Evolutionary conservation across 2,797 vertebrate genomes (phyloP).

Genomic region (Microctenopoma steveboyesi): DNA sequence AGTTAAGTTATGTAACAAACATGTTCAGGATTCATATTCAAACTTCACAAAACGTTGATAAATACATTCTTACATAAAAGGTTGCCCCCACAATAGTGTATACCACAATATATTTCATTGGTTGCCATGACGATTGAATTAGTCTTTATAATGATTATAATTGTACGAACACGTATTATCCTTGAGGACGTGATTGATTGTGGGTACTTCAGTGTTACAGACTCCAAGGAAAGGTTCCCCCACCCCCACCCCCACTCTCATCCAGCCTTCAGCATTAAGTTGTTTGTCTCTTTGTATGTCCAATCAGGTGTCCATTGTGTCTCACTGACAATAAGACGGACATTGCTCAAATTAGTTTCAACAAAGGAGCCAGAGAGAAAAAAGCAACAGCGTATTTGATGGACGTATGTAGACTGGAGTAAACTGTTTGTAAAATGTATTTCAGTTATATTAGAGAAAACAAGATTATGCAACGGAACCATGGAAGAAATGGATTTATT

Average conservation of each 20-base stretch:
- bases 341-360: too few relatives aligned
- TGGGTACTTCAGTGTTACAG: conserved; percentile 5
- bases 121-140: neutral
- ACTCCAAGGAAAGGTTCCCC: conserved; percentile 5
- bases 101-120: neutral
- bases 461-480: too few relatives aligned
- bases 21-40: neutral
- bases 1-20: neutral
- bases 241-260: neutral
- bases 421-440: too few relatives aligned
- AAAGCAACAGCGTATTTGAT: too few relatives aligned
- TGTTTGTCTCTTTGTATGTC: neutral
- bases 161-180: conserved; percentile 4
- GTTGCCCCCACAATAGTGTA: neutral
- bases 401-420: too few relatives aligned
- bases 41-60: neutral
- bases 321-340: neutral
- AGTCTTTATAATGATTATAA: conserved; percentile 20
- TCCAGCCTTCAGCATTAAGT: neutral
- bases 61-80: neutral
- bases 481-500: too few relatives aligned
- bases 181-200: conserved; percentile 1
- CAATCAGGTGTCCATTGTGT: conserved; percentile 20
- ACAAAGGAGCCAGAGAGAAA: too few relatives aligned
- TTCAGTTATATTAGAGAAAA: too few relatives aligned